Base-by-base conservation (phyloP, 2,797 vertebrate genomes). In the Brachyalestes nurse region DNA sequence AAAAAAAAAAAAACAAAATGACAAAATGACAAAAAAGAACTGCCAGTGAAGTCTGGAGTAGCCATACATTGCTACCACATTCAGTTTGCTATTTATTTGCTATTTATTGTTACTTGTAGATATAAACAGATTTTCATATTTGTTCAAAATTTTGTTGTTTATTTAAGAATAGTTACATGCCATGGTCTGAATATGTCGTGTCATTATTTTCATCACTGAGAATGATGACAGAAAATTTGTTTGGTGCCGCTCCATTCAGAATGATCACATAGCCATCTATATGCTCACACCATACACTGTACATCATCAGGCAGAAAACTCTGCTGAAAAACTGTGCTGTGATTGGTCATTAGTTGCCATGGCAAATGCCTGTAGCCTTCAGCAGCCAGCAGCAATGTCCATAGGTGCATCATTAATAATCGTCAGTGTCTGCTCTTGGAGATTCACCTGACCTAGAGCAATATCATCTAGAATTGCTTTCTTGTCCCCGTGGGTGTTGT, bases 381-480 rank as follows among this genome's bases (percentile, higher is more conserved):
- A 77, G 88, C 87, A 80, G 90, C 78, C 83, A 81, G 67, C 86
- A 82, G 88, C 86, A 83, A 87, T 84, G 83, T 91, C 90, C 84
- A 86, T 88, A 89, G 82, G 88, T 86, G 76, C 85, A 76, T 92
- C 88, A 81, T 93, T 93, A 92, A 91, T 94, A 90, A 91, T 86
- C 72, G n/a, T 91, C 90, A 86, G 1, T 79, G 21, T 91, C 91
- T 88, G 5, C 16, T 69, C 69, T 58, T 75, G 88, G 89, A 90
- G 85, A 86, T 83, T 87, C 86, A 51, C 58, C 85, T 88, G 86
- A 88, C 87, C 83, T 86, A 45, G 75, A 81, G 86, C 88, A 86
- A 88, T 82, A 85, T 90, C 90, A 87, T 88, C 81, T 87, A 85
- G 88, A 92, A 89, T 86, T 87, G 88, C 87, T 88, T 89, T 88